These are phyloP conservation scores for Channa argus DNA, from an alignment of 2,113 vertebrate genomes.

Conservation along the genomic window DNA sequence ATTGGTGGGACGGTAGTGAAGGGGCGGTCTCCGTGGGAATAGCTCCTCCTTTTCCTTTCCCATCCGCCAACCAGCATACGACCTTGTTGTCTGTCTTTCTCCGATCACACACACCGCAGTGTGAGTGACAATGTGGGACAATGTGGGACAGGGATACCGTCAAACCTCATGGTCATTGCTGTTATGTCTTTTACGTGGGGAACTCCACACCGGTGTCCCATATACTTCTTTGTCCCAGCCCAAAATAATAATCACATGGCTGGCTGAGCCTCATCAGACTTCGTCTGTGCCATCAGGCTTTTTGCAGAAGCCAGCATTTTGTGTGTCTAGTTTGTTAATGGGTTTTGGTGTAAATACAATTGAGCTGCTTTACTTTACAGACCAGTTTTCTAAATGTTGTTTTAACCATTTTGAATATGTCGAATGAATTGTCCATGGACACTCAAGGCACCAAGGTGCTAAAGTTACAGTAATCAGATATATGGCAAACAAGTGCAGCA, in stretches of 20 bases:
- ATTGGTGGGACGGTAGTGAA: constrained; percentile 10
- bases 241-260: background rate
- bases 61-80: constrained; percentile 18
- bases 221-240: background rate
- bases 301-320: background rate
- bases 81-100: constrained; percentile 28
- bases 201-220: background rate
- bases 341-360: too few relatives aligned
- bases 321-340: too few relatives aligned
- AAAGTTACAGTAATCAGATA: too few relatives aligned
- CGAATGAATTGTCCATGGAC: too few relatives aligned
- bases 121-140: background rate
- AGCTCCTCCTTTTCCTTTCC: constrained; percentile 42
- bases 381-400: too few relatives aligned
- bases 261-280: background rate
- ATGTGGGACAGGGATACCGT: background rate
- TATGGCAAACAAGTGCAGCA: background rate
- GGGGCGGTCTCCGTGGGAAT: background rate
- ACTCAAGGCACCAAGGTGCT: too few relatives aligned
- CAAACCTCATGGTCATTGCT: background rate
- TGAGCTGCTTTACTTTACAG: too few relatives aligned
- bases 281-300: background rate
- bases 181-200: background rate
- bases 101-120: constrained; percentile 40
- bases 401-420: too few relatives aligned